Conservation (phyloP, 1,140 invertebrate genomes). For the Colletes gigas region DNA sequence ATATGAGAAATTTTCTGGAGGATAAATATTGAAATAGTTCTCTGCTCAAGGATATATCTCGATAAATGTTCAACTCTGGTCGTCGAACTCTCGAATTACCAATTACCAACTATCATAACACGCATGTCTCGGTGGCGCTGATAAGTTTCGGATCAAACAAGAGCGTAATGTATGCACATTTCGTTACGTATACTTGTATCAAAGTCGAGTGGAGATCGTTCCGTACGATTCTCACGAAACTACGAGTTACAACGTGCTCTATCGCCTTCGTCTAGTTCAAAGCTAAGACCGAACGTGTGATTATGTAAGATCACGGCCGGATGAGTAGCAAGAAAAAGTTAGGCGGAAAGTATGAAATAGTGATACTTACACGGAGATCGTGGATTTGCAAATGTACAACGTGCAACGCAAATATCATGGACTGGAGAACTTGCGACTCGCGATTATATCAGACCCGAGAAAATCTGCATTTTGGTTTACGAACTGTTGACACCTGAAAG, state of each 20-base stretch:
- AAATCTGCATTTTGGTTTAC: neutral
- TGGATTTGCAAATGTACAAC: neutral
- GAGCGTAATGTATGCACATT: no score
- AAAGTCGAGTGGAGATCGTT: slow-evolving; percentile 1
- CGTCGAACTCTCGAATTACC: no score
- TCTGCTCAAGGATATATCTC: no score
- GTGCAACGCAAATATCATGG: neutral
- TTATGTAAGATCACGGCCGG: slow-evolving; percentile 13
- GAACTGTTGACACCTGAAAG: no score
- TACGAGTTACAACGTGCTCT: no score
- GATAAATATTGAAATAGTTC: no score
- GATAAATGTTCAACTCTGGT: no score
- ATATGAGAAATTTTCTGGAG: no score
- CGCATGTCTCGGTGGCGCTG: no score
- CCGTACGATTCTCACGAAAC: slow-evolving; percentile 4
- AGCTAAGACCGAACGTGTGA: neutral
- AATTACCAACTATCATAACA: no score
- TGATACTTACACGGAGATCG: neutral
- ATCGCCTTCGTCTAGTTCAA: slow-evolving; percentile 1
- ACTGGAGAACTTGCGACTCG: neutral
- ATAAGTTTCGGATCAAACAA: no score
- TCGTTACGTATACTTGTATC: neutral
- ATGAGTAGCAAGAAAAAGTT: slow-evolving; percentile 9
- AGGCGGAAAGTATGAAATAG: neutral
- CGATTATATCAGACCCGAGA: neutral